phyloP scores from a whole-genome alignment of 2,113 vertebrate species.

The Naja naja region DNA sequence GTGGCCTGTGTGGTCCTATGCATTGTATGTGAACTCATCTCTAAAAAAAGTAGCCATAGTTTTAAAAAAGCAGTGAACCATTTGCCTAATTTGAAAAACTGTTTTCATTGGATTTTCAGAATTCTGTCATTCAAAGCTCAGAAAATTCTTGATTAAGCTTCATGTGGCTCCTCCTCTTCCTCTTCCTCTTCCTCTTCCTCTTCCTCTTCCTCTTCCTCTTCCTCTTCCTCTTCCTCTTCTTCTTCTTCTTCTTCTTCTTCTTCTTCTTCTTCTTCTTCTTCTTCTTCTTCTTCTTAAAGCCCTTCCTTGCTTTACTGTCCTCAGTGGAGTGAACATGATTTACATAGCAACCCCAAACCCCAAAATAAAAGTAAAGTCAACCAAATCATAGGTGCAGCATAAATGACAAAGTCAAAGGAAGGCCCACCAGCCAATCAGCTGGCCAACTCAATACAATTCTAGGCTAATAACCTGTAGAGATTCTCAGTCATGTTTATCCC shows the following conservation, averaged over 20 bases:
- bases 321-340: neutral
- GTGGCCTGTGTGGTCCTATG: neutral
- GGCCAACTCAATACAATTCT: neutral
- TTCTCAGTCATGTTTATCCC: too few relatives aligned
- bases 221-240: too few relatives aligned
- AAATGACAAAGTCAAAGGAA: neutral
- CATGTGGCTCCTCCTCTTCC: too few relatives aligned
- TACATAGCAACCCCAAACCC: neutral
- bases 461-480: neutral
- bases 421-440: neutral
- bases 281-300: too few relatives aligned
- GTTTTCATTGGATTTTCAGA: neutral
- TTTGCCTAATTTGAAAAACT: neutral
- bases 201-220: too few relatives aligned
- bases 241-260: too few relatives aligned
- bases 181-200: too few relatives aligned
- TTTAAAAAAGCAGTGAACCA: neutral
- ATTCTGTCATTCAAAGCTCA: neutral
- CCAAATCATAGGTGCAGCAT: neutral
- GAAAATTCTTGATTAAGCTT: neutral
- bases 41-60: neutral
- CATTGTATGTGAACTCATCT: neutral
- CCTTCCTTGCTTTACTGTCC: neutral
- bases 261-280: too few relatives aligned
- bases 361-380: neutral